Evolutionary conservation across 2,113 vertebrate genomes (phyloP).

Genomic region (Myocastor coypus): DNA sequence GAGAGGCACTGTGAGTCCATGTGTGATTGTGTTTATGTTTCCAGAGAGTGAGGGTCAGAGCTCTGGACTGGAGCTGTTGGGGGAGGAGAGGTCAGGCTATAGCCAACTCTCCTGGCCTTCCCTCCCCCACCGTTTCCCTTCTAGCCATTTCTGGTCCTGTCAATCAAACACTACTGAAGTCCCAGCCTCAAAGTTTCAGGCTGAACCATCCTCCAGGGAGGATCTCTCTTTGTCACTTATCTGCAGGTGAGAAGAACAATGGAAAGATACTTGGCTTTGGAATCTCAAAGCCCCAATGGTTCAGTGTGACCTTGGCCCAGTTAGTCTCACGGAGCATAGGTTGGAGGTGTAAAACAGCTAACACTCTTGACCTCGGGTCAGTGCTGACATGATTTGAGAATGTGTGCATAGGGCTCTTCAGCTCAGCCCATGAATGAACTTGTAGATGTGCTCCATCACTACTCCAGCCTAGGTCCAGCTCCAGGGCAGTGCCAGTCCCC

Average conservation of each 20-base stretch:
- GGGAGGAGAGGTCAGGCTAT: slow-evolving; percentile 65
- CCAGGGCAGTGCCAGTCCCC: slow-evolving; percentile 46
- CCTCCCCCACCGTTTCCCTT: background rate
- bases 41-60: slow-evolving; percentile 71
- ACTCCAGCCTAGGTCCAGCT: slow-evolving; percentile 47
- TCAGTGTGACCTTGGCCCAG: background rate
- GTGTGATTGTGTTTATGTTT: slow-evolving; percentile 82
- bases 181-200: background rate
- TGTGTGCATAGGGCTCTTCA: background rate
- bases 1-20: slow-evolving; percentile 75
- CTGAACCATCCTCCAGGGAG: background rate
- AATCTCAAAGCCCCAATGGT: background rate
- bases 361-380: slow-evolving; percentile 5
- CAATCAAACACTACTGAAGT: background rate
- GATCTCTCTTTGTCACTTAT: background rate
- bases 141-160: background rate
- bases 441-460: background rate
- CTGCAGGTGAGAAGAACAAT: slow-evolving; percentile 36
- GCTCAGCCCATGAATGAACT: background rate
- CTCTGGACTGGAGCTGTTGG: slow-evolving; percentile 62
- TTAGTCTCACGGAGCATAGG: background rate
- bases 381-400: slow-evolving; percentile 39
- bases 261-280: slow-evolving; percentile 5
- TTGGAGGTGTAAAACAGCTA: background rate
- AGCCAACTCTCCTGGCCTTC: slow-evolving; percentile 15